phyloP scores from a whole-genome alignment of 2,113 vertebrate species.

The Pteropus alecto region DNA sequence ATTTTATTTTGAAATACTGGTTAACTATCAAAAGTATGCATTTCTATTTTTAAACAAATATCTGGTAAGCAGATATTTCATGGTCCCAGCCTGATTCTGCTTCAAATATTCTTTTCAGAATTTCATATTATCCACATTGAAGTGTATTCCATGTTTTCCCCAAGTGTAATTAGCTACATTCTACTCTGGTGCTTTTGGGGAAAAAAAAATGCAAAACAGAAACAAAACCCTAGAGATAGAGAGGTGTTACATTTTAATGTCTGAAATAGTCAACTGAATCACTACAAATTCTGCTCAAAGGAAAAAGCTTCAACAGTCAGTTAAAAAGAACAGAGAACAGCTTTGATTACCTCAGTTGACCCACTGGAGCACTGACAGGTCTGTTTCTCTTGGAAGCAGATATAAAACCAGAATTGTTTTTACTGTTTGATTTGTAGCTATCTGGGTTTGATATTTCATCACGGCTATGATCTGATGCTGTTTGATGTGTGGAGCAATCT shows the following conservation, averaged over 20 bases:
- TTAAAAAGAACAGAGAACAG: conserved; percentile 72
- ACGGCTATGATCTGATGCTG: conserved; percentile 76
- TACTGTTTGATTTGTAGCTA: conserved; percentile 78
- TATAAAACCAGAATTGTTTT: conserved; percentile 77
- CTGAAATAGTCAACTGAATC: conserved; percentile 67
- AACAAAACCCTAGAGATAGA: conserved; percentile 42
- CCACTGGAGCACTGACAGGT: conserved; percentile 74
- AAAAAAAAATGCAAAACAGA: conserved; percentile 44
- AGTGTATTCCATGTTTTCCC: background rate
- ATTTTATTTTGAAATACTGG: conserved; percentile 37
- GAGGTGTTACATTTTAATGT: conserved; percentile 46
- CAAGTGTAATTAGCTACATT: conserved; percentile 36
- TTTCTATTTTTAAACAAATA: conserved; percentile 32
- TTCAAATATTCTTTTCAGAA: background rate
- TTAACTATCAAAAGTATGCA: conserved; percentile 7
- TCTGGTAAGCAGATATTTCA: background rate
- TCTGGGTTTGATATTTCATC: conserved; percentile 75
- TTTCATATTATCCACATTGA: background rate
- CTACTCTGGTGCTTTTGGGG: conserved; percentile 37
- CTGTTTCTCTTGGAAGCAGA: conserved; percentile 78
- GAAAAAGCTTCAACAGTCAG: conserved; percentile 52
- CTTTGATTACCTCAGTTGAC: conserved; percentile 85
- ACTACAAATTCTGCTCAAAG: conserved; percentile 64
- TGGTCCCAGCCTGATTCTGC: background rate
- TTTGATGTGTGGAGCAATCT: conserved; percentile 81